phyloP scores from a whole-genome alignment of 2,113 vertebrate species.

The Nettapus auritus region DNA sequence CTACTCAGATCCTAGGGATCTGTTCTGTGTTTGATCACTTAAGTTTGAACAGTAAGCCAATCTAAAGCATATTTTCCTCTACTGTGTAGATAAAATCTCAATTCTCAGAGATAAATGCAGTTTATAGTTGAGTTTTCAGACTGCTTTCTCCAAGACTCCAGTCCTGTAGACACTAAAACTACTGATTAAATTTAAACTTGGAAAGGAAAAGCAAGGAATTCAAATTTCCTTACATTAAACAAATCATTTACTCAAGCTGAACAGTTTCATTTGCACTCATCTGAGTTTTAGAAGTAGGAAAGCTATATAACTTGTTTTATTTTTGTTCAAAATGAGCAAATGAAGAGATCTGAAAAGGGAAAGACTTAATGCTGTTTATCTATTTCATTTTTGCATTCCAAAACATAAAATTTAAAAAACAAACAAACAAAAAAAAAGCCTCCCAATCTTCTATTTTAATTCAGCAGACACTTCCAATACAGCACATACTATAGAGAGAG shows the following conservation, averaged over 20 bases:
- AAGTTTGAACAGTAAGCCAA: neutral
- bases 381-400: neutral
- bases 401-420: neutral
- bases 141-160: neutral
- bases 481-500: neutral
- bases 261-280: neutral
- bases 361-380: neutral
- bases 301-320: neutral
- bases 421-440: neutral
- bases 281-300: neutral
- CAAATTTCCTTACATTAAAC: neutral
- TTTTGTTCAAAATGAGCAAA: neutral
- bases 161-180: neutral
- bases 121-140: neutral
- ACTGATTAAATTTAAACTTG: neutral
- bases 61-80: neutral
- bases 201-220: neutral
- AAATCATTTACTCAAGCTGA: neutral
- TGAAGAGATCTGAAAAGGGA: neutral
- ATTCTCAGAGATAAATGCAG: neutral
- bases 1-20: neutral
- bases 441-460: neutral
- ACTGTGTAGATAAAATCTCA: neutral
- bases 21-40: neutral
- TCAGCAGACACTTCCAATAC: neutral